These are phyloP conservation scores for Gobius niger DNA, from an alignment of 2,113 vertebrate genomes.

Conservation along the genomic window DNA sequence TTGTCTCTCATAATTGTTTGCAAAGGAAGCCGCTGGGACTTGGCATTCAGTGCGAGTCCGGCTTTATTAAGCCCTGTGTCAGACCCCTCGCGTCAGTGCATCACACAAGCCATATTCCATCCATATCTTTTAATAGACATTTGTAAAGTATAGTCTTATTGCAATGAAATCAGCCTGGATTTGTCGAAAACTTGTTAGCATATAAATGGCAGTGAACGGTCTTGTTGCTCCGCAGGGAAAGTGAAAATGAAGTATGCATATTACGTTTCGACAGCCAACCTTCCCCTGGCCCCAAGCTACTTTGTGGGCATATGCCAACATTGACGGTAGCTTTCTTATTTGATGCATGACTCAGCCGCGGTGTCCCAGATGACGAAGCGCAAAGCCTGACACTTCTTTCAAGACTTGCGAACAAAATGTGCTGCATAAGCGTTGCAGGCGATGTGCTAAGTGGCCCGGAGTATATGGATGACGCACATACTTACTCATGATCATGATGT, in stretches of 20 bases:
- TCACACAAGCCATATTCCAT: conserved; percentile 17
- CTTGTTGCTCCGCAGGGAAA: conserved; percentile 42
- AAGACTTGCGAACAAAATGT: not conserved
- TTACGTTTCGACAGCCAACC: conserved; percentile 32
- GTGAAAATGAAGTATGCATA: conserved; percentile 20
- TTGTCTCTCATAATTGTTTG: conserved; percentile 58
- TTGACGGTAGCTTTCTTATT: conserved; percentile 11
- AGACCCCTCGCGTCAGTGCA: conserved; percentile 17
- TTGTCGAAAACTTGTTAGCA: conserved; percentile 58
- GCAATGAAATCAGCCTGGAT: conserved; percentile 38
- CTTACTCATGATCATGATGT: conserved; percentile 91
- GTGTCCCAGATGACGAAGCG: conserved; percentile 21
- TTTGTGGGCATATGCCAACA: conserved; percentile 38
- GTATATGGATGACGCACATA: not conserved
- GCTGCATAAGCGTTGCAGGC: not conserved
- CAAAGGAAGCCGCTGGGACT: conserved; percentile 51
- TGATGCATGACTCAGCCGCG: conserved; percentile 14
- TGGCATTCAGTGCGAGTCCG: conserved; percentile 51
- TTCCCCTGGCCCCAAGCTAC: conserved; percentile 24
- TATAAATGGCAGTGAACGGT: conserved; percentile 59
- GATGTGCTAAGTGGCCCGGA: not conserved
- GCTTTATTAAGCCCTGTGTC: conserved; percentile 62
- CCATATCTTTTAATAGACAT: conserved; percentile 47
- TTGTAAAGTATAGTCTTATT: conserved; percentile 61
- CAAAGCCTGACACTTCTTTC: conserved; percentile 37